phyloP scores from a whole-genome alignment of 2,888 invertebrate genomes.

The Perizoma flavofasciatum region DNA sequence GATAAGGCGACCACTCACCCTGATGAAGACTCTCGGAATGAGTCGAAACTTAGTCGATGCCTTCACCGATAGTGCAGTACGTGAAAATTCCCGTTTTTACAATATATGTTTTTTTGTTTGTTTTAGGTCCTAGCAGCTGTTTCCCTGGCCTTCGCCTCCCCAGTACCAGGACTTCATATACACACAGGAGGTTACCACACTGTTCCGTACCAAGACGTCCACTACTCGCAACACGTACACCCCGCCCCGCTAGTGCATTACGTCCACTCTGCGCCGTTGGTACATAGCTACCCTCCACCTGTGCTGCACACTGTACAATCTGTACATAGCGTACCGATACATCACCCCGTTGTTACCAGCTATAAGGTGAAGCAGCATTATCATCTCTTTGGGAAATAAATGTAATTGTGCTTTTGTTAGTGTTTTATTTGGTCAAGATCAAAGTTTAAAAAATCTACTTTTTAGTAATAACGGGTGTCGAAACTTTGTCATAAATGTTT shows the following conservation, averaged over 20 bases:
- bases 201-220: slow-evolving; percentile 26
- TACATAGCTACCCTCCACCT: slow-evolving; percentile 42
- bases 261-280: slow-evolving; percentile 43
- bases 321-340: slow-evolving; percentile 15
- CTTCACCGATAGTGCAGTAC: no score
- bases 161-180: slow-evolving; percentile 33
- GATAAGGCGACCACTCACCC: no score
- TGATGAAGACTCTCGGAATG: no score
- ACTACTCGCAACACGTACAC: slow-evolving; percentile 24
- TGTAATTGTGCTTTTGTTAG: not conserved
- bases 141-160: slow-evolving; percentile 20
- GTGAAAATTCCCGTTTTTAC: no score
- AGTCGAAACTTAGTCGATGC: no score
- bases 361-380: slow-evolving; percentile 57
- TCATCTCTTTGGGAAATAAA: slow-evolving; percentile 52
- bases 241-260: slow-evolving; percentile 45
- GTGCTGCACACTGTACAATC: slow-evolving; percentile 39
- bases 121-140: slow-evolving; percentile 30
- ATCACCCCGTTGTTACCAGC: slow-evolving; percentile 40
- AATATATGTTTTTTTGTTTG: no score
- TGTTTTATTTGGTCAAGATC: slow-evolving; percentile 11
- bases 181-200: slow-evolving; percentile 37
- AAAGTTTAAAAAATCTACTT: no score
- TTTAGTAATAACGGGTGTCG: no score
- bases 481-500: no score